Conservation (phyloP, 2,113 vertebrate genomes). For the Daubentonia madagascariensis region DNA sequence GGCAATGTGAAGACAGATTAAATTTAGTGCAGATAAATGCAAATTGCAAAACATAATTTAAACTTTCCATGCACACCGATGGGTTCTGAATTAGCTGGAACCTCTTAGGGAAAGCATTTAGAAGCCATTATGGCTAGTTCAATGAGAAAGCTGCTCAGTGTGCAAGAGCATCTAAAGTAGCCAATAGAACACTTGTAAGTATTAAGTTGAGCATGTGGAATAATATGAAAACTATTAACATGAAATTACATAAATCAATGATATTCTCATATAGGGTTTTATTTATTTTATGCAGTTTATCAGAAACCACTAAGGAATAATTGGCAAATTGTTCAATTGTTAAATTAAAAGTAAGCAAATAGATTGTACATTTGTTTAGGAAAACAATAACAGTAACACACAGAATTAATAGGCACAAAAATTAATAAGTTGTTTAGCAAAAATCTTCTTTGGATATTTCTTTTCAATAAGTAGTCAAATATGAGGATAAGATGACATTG, state of each 20-base stretch:
- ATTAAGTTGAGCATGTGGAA: conserved; percentile 47
- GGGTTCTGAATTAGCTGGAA: conserved; percentile 64
- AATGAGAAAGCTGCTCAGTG: conserved; percentile 39
- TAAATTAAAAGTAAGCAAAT: conserved; percentile 40
- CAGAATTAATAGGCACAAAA: background rate
- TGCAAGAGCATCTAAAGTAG: conserved; percentile 47
- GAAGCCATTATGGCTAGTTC: conserved; percentile 60
- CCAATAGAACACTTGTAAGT: conserved; percentile 29
- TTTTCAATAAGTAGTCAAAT: conserved; percentile 47
- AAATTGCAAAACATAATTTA: conserved; percentile 68
- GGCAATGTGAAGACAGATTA: conserved; percentile 71
- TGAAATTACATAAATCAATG: conserved; percentile 36
- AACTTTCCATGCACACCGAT: conserved; percentile 56
- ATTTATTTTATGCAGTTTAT: conserved; percentile 40
- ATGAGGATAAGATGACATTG: background rate
- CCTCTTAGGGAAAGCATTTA: conserved; percentile 69
- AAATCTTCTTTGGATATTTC: conserved; percentile 12
- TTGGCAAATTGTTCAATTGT: conserved; percentile 13
- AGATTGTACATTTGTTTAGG: conserved; percentile 10
- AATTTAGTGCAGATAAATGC: conserved; percentile 68
- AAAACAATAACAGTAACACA: background rate
- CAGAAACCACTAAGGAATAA: conserved; percentile 14
- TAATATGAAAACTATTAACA: conserved; percentile 57
- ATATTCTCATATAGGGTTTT: background rate
- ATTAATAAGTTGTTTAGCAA: conserved; percentile 15